phyloP scores from a whole-genome alignment of 2,797 vertebrate species.

The Sciurus vulgaris region DNA sequence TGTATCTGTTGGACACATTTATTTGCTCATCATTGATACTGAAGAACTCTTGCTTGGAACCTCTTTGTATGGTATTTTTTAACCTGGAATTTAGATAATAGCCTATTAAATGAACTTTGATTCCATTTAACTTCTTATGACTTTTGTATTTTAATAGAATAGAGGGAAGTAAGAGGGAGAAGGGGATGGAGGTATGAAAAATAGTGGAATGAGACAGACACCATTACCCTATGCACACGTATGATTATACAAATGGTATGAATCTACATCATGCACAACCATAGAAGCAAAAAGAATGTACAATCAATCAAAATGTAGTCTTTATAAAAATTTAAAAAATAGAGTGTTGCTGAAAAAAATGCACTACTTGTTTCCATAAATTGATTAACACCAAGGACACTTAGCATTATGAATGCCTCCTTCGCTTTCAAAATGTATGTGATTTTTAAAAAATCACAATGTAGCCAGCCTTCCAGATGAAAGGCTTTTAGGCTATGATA shows the following conservation, averaged over 20 bases:
- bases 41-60: background rate
- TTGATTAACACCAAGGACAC: background rate
- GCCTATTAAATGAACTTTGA: background rate
- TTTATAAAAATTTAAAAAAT: no score
- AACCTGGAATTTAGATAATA: constrained; percentile 18
- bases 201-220: no score
- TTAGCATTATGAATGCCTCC: constrained; percentile 31
- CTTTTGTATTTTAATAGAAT: background rate
- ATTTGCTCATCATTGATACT: background rate
- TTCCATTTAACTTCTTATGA: background rate
- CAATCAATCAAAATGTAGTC: no score
- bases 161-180: no score
- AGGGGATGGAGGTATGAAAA: no score
- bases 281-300: no score
- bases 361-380: constrained; percentile 63
- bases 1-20: background rate
- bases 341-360: background rate
- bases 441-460: background rate
- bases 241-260: no score
- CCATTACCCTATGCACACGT: no score
- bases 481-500: constrained; percentile 50
- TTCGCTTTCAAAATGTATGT: constrained; percentile 63
- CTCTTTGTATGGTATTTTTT: background rate
- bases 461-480: constrained; percentile 65
- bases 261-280: no score